Evolutionary conservation across 2,113 vertebrate genomes (phyloP).

Genomic region (Henicopernis longicauda): DNA sequence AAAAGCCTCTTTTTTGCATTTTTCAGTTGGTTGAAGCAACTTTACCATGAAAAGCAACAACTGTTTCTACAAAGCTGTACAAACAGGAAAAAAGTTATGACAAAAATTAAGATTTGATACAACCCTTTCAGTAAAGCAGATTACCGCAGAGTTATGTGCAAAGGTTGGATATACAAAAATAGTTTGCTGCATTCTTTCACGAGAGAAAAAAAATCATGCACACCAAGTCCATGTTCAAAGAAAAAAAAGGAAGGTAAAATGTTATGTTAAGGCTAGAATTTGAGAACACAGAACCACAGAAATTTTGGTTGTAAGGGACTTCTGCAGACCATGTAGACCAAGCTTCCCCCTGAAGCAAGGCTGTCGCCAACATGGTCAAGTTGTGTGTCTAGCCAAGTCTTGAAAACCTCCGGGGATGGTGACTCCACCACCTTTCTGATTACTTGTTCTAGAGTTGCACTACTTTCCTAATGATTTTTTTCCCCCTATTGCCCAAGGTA

Average conservation of each 20-base stretch:
- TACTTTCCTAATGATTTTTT: neutral
- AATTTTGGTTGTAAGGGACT: neutral
- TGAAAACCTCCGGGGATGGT: neutral
- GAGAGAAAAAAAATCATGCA: neutral
- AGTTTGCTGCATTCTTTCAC: neutral
- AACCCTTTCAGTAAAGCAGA: neutral
- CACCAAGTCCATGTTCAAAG: neutral
- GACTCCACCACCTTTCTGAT: neutral
- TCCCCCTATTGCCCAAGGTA: accelerated
- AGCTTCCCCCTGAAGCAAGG: neutral
- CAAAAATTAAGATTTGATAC: neutral
- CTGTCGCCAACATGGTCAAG: neutral
- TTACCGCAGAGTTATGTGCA: neutral
- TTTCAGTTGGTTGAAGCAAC: neutral
- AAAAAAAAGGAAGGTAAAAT: neutral
- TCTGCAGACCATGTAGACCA: neutral
- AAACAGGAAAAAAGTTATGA: neutral
- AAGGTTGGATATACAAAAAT: neutral
- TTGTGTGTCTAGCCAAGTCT: neutral
- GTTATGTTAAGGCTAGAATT: neutral
- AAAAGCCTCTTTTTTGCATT: neutral
- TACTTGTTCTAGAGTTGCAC: neutral
- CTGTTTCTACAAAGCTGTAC: neutral
- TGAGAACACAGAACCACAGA: neutral
- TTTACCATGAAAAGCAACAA: neutral